Evolutionary conservation across 2,888 invertebrate genomes (phyloP).

Genomic region (Apodemia duryi): DNA sequence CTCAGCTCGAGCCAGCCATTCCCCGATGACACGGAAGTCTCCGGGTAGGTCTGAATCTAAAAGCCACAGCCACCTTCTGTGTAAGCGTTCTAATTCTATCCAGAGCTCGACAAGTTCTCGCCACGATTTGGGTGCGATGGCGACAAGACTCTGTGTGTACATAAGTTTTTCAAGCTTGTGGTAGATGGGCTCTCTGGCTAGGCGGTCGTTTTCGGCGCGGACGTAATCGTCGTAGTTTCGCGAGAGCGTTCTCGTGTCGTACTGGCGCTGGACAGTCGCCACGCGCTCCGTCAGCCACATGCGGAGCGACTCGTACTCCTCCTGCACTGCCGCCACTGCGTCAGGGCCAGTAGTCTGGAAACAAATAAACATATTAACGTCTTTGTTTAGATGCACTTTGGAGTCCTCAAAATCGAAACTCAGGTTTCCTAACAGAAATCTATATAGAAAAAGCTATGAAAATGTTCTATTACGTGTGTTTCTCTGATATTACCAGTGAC

Average conservation of each 20-base stretch:
- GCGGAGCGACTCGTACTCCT: conserved; percentile 88
- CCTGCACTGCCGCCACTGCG: conserved; percentile 87
- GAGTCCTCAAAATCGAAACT: too few relatives aligned
- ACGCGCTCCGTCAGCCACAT: conserved; percentile 91
- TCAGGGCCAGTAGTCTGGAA: conserved; percentile 83
- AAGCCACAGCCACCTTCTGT: conserved; percentile 93
- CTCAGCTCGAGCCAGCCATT: conserved; percentile 95
- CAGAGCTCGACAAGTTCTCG: conserved; percentile 88
- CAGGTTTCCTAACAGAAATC: not conserved
- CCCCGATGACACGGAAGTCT: conserved; percentile 90
- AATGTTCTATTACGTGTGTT: too few relatives aligned
- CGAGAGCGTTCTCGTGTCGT: conserved; percentile 86
- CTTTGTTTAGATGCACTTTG: too few relatives aligned
- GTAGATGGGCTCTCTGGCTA: conserved; percentile 84
- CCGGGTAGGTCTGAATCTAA: conserved; percentile 92
- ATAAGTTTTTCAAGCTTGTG: conserved; percentile 88
- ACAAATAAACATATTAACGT: not conserved
- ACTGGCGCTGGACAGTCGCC: conserved; percentile 86
- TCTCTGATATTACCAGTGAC: too few relatives aligned
- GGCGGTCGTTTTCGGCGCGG: conserved; percentile 87
- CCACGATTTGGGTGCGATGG: conserved; percentile 93
- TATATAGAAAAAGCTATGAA: not conserved
- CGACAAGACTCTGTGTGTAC: conserved; percentile 88
- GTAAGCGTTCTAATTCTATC: conserved; percentile 87
- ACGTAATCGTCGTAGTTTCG: conserved; percentile 90